Base-by-base conservation (phyloP, 2,113 vertebrate genomes). In the Phoenicopterus ruber region DNA sequence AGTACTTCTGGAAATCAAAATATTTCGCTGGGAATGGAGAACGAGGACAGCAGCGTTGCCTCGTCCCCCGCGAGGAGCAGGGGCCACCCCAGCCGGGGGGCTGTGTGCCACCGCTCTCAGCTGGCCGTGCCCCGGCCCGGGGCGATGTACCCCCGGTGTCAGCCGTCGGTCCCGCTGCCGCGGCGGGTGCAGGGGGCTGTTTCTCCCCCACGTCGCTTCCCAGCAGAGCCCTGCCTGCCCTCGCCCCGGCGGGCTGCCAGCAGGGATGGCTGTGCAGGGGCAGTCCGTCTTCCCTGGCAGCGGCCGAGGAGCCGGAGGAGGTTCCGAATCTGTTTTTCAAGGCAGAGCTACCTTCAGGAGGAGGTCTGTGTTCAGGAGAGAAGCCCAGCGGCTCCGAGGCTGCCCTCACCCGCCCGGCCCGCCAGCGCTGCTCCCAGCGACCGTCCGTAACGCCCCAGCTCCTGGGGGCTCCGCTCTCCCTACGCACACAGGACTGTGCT, bases 1-100 rank as follows among this genome's bases (percentile, higher is more conserved):
- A 98, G 98, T 97, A 97, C 98, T 97, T 97, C 85, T 87, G 79
- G 80, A 98, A 98, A 96, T 97, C 96, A 98, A 61, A 97, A 96
- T 57, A 86, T 96, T 96, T 97, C 49, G 1, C 77, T 85, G 95
- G 95, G 25, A 49, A 81, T 14, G 69, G 74, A 85, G 94, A 82
- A 81, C 9, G 59, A 88, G 95, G 91, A 54, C 4, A 17, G 73
- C 94, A 86, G 74, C 17, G 5, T 36, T 52, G 31, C 55, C 54
- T 57, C 3, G 49, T 61, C 46, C 77, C 34, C 47, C 0, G 1
- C 2, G 7, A 97, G 81, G 82, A 94, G 79, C 94, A 49, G 77
- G 77, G 62, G 18, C 85, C 13, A 8, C 22, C 22, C 69, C 58
- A 49, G 61, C 14, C 1, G 2, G 79, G 46, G 71, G 15, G 16